Conservation (phyloP, 2,888 invertebrate species). For the Drosophila putrida region DNA sequence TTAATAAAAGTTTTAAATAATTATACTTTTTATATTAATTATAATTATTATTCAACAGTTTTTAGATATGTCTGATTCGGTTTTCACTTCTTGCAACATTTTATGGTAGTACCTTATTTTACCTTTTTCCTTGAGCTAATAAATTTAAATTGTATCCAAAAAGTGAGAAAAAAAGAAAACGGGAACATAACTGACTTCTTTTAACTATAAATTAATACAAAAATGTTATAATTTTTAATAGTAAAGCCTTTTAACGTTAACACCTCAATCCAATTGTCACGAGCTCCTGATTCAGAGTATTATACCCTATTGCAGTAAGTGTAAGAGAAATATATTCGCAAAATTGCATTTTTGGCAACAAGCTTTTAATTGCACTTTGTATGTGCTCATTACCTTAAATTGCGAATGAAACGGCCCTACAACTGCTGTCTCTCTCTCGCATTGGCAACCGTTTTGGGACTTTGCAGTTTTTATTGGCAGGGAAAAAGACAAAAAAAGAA, state of each 20-base stretch:
- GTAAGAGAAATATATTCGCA: constrained; percentile 39
- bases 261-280: not conserved
- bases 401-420: constrained; percentile 37
- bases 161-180: too few species aligned
- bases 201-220: not conserved
- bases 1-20: too few species aligned
- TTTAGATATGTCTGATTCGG: too few species aligned
- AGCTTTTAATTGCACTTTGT: constrained; percentile 82
- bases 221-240: not conserved
- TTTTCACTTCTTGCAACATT: too few species aligned
- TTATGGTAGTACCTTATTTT: too few species aligned
- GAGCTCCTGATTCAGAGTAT: rapidly evolving
- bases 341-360: constrained; percentile 80
- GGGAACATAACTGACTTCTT: too few species aligned
- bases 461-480: constrained; percentile 66
- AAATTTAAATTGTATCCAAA: too few species aligned
- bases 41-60: too few species aligned
- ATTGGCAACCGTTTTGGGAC: constrained; percentile 70
- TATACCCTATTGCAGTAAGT: not conserved
- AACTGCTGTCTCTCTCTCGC: constrained; percentile 36
- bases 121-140: too few species aligned
- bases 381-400: constrained; percentile 83
- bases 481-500: constrained; percentile 20
- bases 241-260: not conserved
- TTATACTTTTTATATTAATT: too few species aligned